Evolutionary conservation across 2,888 invertebrate genomes (phyloP).

Genomic region (Mellilla xanthometata): DNA sequence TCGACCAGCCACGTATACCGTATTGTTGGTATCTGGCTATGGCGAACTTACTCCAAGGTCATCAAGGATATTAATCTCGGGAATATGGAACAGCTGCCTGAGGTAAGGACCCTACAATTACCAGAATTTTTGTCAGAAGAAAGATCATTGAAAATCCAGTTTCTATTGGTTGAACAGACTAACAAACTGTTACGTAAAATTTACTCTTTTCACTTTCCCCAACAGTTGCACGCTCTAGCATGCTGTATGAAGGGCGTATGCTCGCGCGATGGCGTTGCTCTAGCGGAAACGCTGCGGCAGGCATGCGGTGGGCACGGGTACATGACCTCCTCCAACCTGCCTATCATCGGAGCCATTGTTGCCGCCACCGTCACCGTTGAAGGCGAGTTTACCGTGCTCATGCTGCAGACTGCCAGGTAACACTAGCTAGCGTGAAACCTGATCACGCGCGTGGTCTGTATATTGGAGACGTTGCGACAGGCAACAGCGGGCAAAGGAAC

Average conservation of each 20-base stretch:
- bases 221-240: slow-evolving; percentile 92
- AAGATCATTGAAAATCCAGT: too few relatives aligned
- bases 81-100: slow-evolving; percentile 90
- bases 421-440: too few relatives aligned
- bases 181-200: neutral
- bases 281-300: slow-evolving; percentile 90
- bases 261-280: slow-evolving; percentile 86
- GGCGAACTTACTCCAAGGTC: slow-evolving; percentile 90
- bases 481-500: slow-evolving; percentile 97
- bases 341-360: slow-evolving; percentile 89
- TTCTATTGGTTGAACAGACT: too few relatives aligned
- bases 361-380: slow-evolving; percentile 96
- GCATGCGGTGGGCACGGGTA: slow-evolving; percentile 98
- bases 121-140: too few relatives aligned
- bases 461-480: slow-evolving; percentile 90
- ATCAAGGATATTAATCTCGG: slow-evolving; percentile 89
- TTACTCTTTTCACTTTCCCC: neutral
- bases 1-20: slow-evolving; percentile 91
- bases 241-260: slow-evolving; percentile 95
- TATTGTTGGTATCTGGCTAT: slow-evolving; percentile 88
- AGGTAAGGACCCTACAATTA: too few relatives aligned
- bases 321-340: slow-evolving; percentile 92
- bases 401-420: slow-evolving; percentile 92
- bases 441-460: too few relatives aligned
- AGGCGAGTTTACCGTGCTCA: slow-evolving; percentile 96